Evolutionary conservation across 2,113 vertebrate genomes (phyloP), one percentile per base, ranked within the genome.

Genomic region (Clarias macrocephalus): DNA sequence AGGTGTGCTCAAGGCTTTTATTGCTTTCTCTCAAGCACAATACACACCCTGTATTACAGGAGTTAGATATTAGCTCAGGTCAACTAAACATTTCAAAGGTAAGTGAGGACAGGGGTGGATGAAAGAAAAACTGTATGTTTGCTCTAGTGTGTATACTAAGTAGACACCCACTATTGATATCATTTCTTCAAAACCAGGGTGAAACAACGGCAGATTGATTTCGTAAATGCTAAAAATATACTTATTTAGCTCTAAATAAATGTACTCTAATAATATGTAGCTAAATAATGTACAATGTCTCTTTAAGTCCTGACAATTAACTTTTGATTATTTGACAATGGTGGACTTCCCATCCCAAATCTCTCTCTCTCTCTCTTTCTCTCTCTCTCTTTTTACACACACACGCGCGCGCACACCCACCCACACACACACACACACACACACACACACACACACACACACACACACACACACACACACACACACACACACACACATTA

Each of bases 401-500:
- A 37, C 33, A 37, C 33, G 3, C 33, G 3, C 33, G 3, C 33
- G 2, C 33, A 37, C 33, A 3, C 33, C 1, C 33, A 33, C 33
- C 1, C 33, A 33, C 33, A 33, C 33, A 37, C 33, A 3, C 33
- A 3, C 33, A 37, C 33, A 37, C 33, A 37, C 33, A 37, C 33
- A 37, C 33, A 37, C 33, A 37, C 33, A 37, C 33, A 37, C 33
- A 37, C 33, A 37, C 33, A 37, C 33, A 37, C 33, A 37, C 33
- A 37, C 33, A 37, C 33, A 37, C 33, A n/a, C n/a, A n/a, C n/a
- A n/a, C 25, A 56, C 68, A 75, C 80, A 60, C 73, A 92, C 88
- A 92, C 90, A 90, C 92, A 93, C 90, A 89, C 92, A 92, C 91
- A 91, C 92, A 93, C 90, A 92, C 92, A 95, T 93, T 91, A 91